Conservation (phyloP, 2,113 vertebrate genomes). For the Oceanites oceanicus region DNA sequence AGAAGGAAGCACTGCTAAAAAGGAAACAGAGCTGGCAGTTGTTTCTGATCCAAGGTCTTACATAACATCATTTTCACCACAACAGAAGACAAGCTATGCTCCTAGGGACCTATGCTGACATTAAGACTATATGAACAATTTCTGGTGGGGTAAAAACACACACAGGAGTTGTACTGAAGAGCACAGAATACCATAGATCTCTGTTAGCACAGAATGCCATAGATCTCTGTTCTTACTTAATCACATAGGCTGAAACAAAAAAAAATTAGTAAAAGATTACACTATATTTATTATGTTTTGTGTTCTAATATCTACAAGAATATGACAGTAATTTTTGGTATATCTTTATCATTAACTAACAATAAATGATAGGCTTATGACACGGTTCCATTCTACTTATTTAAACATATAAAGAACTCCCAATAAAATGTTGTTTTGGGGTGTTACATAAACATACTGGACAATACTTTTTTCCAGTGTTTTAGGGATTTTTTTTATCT, state of each 20-base stretch:
- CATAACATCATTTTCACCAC: accelerated
- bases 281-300: not conserved
- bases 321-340: not conserved
- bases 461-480: not conserved
- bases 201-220: no score
- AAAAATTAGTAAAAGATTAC: not conserved
- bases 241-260: not conserved
- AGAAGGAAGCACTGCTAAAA: not conserved
- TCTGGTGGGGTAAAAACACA: not conserved
- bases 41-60: not conserved
- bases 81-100: not conserved
- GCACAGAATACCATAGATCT: no score
- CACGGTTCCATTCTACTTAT: not conserved
- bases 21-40: not conserved
- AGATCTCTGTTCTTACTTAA: not conserved
- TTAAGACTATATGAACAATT: not conserved
- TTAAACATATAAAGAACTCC: not conserved
- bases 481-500: not conserved
- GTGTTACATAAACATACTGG: not conserved
- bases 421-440: not conserved
- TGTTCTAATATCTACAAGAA: not conserved
- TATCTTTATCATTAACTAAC: not conserved
- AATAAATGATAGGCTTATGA: not conserved
- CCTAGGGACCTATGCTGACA: not conserved
- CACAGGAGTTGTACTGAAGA: not conserved